A percentile compares a stretch with the other conserved stretches of the same genome.
Conservation (phyloP, 2,797 vertebrate species). For the Acrossocheilus wenchowensis region DNA sequence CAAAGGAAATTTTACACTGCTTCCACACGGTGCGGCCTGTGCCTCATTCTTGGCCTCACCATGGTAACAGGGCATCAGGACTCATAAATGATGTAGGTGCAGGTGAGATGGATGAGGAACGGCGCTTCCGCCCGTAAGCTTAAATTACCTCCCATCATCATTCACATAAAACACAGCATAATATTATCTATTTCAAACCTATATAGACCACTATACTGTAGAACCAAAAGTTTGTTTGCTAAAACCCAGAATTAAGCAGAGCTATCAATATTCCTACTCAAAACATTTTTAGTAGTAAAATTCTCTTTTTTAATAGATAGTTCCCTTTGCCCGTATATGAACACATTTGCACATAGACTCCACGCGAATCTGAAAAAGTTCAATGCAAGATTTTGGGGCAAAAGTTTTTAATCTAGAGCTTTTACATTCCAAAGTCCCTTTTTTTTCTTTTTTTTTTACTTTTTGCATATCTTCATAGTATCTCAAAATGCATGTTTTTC, state of each 20-base stretch:
- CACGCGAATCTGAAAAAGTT: not conserved
- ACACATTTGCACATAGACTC: not conserved
- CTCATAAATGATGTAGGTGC: slow-evolving; percentile 82
- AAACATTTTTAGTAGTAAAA: not conserved
- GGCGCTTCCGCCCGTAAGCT: slow-evolving; percentile 71
- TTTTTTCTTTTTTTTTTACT: not conserved
- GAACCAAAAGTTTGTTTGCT: not conserved
- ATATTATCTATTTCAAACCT: not conserved
- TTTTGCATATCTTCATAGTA: not conserved
- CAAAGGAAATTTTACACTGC: slow-evolving; percentile 25
- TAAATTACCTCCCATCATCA: slow-evolving; percentile 74
- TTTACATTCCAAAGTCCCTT: not conserved
- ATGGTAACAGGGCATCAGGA: slow-evolving; percentile 76
- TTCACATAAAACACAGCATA: slow-evolving; percentile 47
- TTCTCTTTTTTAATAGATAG: not conserved
- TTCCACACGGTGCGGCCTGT: slow-evolving; percentile 43
- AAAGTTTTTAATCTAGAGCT: not conserved
- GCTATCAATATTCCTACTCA: not conserved
- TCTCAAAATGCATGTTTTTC: not conserved
- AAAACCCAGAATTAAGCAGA: not conserved
- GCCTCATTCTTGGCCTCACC: slow-evolving; percentile 62
- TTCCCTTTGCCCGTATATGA: not conserved
- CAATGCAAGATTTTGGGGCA: not conserved
- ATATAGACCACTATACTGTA: not conserved
- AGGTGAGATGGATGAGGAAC: slow-evolving; percentile 79